Evolutionary conservation across 2,888 invertebrate genomes (phyloP).

Genomic region (Anoplius nigerrimus): DNA sequence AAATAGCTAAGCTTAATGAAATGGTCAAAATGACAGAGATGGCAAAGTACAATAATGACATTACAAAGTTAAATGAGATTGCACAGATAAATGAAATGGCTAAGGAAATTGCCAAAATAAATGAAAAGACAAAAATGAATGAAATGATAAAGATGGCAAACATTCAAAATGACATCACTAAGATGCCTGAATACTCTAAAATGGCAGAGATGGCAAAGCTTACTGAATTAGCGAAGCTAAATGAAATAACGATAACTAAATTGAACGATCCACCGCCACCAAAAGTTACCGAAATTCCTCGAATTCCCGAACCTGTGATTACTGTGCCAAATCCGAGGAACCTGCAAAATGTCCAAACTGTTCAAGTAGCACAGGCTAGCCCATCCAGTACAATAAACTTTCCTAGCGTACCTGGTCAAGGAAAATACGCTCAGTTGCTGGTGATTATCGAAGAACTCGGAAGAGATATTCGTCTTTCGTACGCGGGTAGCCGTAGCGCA

Average conservation of each 20-base stretch:
- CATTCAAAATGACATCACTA: slow-evolving; percentile 71
- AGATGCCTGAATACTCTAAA: slow-evolving; percentile 71
- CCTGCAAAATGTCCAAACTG: slow-evolving; percentile 69
- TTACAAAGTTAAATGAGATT: slow-evolving; percentile 66
- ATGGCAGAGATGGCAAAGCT: slow-evolving; percentile 74
- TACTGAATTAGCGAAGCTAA: slow-evolving; percentile 72
- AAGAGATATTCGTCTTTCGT: slow-evolving; percentile 73
- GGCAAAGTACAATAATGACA: slow-evolving; percentile 71
- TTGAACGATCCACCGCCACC: slow-evolving; percentile 62
- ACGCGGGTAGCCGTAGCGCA: slow-evolving; percentile 73
- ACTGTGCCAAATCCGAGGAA: slow-evolving; percentile 74
- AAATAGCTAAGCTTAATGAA: slow-evolving; percentile 71
- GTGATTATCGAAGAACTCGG: slow-evolving; percentile 76
- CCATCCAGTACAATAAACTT: slow-evolving; percentile 72
- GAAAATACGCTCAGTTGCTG: slow-evolving; percentile 72
- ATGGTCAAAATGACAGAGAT: slow-evolving; percentile 74
- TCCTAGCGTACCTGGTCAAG: slow-evolving; percentile 72
- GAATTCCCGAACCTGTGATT: slow-evolving; percentile 73
- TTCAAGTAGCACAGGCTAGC: slow-evolving; percentile 70
- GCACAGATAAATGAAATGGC: slow-evolving; percentile 74
- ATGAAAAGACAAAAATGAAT: slow-evolving; percentile 72
- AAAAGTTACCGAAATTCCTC: slow-evolving; percentile 63
- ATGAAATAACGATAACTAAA: slow-evolving; percentile 73
- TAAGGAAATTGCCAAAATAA: slow-evolving; percentile 73
- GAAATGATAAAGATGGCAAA: slow-evolving; percentile 73